These are phyloP conservation scores for Hedya salicella DNA, from an alignment of 2,888 invertebrate species.

Conservation along the genomic window DNA sequence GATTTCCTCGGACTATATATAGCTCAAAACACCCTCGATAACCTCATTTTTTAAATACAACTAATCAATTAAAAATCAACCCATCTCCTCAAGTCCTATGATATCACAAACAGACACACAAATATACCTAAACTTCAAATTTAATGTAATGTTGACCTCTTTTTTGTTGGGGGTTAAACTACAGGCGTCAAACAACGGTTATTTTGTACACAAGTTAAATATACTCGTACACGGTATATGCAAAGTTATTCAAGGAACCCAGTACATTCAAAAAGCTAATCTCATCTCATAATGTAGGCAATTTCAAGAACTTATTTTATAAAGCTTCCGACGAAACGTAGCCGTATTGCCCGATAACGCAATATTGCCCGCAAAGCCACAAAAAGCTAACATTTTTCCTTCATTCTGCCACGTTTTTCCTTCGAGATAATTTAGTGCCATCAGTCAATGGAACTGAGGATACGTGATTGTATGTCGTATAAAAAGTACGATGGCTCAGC, in stretches of 20 bases:
- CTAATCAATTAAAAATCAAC: too few species aligned
- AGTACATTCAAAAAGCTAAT: conserved; percentile 23
- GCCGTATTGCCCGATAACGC: conserved; percentile 24
- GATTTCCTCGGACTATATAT: too few species aligned
- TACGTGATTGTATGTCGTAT: conserved; percentile 28
- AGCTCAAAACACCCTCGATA: too few species aligned
- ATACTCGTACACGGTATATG: background rate
- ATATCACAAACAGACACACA: too few species aligned
- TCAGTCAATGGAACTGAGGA: conserved; percentile 32
- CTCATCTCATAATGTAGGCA: conserved; percentile 14
- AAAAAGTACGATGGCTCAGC: conserved; percentile 29
- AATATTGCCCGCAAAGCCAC: conserved; percentile 24
- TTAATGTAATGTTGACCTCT: too few species aligned
- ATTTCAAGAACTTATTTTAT: conserved; percentile 31
- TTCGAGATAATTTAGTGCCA: conserved; percentile 31
- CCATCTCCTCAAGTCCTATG: too few species aligned
- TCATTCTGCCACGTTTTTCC: conserved; percentile 28
- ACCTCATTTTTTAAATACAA: too few species aligned
- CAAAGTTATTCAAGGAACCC: background rate
- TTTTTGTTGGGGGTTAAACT: too few species aligned
- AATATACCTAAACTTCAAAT: too few species aligned
- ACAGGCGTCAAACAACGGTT: too few species aligned
- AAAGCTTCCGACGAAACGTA: conserved; percentile 25
- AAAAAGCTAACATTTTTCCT: conserved; percentile 26
- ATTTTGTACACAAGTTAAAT: background rate